Evolutionary conservation across 2,888 invertebrate genomes (phyloP).

Genomic region (Fragum fragum): DNA sequence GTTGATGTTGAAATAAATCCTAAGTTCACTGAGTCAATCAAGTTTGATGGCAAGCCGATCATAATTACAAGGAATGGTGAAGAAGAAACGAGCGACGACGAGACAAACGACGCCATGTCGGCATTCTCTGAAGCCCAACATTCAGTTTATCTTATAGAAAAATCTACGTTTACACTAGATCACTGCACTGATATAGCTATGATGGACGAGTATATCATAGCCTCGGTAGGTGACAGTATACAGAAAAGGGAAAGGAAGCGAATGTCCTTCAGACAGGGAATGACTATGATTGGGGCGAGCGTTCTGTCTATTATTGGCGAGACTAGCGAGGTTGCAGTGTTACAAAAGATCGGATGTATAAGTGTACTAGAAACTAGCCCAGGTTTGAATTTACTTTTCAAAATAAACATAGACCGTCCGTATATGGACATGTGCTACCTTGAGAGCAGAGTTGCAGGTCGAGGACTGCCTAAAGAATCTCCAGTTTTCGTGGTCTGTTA

Average conservation of each 20-base stretch:
- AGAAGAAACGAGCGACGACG: constrained; percentile 48
- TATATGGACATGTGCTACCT: constrained; percentile 52
- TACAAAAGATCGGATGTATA: constrained; percentile 48
- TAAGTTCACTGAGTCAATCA: constrained; percentile 39
- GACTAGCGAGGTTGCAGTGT: constrained; percentile 55
- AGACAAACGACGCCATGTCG: constrained; percentile 26
- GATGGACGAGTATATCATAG: constrained; percentile 58
- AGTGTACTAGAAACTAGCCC: constrained; percentile 52
- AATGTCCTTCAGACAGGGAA: constrained; percentile 57
- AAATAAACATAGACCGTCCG: constrained; percentile 28
- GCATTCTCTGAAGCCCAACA: constrained; percentile 38
- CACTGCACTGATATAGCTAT: constrained; percentile 58
- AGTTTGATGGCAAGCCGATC: constrained; percentile 51
- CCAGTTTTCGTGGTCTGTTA: constrained; percentile 59
- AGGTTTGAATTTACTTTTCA: constrained; percentile 43
- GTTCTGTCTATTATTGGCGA: constrained; percentile 51
- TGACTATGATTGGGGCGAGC: constrained; percentile 43
- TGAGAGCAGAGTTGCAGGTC: constrained; percentile 42
- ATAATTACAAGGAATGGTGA: constrained; percentile 40
- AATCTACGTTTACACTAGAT: constrained; percentile 53
- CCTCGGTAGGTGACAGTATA: constrained; percentile 59
- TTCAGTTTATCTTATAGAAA: constrained; percentile 58
- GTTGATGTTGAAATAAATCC: constrained; percentile 47
- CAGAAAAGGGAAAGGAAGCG: constrained; percentile 58
- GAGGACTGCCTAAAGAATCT: constrained; percentile 43